Percentiles rank a stretch among this genome's conserved stretches.
phyloP scores from a whole-genome alignment of 2,888 invertebrate species.

The Tricholauxania praeusta region DNA sequence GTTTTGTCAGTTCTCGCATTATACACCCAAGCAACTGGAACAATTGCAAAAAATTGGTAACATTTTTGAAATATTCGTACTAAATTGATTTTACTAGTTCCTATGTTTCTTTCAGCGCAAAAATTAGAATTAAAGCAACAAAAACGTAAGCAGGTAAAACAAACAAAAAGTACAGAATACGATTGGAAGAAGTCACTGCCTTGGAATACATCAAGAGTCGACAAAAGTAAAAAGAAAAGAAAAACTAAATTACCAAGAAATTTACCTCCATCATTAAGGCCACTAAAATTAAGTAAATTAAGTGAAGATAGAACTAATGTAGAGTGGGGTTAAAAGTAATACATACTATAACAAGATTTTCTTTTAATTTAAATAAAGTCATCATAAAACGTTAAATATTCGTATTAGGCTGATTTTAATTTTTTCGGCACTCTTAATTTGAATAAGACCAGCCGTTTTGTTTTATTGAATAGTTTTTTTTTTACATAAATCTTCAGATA shows the following conservation, averaged over 20 bases:
- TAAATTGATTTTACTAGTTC: background rate
- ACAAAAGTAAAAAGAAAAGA: background rate
- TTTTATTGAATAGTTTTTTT: too few species aligned
- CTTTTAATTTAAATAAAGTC: too few species aligned
- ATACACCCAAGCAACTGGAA: slow-evolving; percentile 53
- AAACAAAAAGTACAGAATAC: background rate
- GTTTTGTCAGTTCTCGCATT: slow-evolving; percentile 61
- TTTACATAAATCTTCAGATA: too few species aligned
- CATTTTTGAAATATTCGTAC: background rate
- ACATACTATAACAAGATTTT: background rate
- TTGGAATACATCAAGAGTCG: slow-evolving; percentile 35
- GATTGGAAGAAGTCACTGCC: slow-evolving; percentile 22
- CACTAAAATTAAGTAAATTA: slow-evolving; percentile 47
- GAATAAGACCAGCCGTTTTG: too few species aligned
- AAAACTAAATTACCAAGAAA: slow-evolving; percentile 32
- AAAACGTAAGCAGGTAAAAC: slow-evolving; percentile 4
- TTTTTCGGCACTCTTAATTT: too few species aligned
- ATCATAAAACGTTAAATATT: too few species aligned
- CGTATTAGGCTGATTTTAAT: too few species aligned
- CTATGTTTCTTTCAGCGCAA: slow-evolving; percentile 8
- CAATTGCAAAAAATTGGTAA: slow-evolving; percentile 56
- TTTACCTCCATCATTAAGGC: slow-evolving; percentile 52
- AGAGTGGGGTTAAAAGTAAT: slow-evolving; percentile 47
- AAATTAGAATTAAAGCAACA: slow-evolving; percentile 25
- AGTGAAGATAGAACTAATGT: slow-evolving; percentile 32